Evolutionary conservation across 2,797 vertebrate genomes (phyloP).

Genomic region (Chiroxiphia lanceolata): DNA sequence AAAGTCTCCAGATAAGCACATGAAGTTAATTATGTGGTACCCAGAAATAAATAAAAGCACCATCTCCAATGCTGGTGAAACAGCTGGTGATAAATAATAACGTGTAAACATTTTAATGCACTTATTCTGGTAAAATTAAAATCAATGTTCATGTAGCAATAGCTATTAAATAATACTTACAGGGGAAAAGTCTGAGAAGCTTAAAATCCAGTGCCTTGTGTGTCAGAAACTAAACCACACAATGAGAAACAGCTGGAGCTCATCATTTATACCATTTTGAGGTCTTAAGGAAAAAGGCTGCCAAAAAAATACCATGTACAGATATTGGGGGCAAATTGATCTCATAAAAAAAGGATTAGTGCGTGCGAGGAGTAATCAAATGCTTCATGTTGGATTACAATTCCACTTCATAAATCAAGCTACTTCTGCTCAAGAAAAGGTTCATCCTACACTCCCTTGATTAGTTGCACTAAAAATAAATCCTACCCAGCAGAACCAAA

Average conservation of each 20-base stretch:
- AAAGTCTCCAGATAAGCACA: constrained; percentile 48
- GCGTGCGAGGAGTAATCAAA: constrained; percentile 31
- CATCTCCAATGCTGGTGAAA: background rate
- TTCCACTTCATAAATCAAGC: constrained; percentile 55
- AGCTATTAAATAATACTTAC: constrained; percentile 52
- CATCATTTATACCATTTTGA: constrained; percentile 44
- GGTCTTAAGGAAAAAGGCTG: constrained; percentile 41
- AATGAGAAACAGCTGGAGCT: constrained; percentile 38
- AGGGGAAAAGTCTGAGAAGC: constrained; percentile 3
- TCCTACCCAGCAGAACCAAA: background rate
- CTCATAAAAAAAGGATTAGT: constrained; percentile 59
- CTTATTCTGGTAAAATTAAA: constrained; percentile 64
- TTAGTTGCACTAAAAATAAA: constrained; percentile 44
- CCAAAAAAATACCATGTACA: constrained; percentile 32
- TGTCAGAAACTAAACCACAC: constrained; percentile 12
- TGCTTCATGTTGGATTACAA: constrained; percentile 48
- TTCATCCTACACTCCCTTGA: constrained; percentile 11
- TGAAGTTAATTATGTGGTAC: constrained; percentile 21
- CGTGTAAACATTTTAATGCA: constrained; percentile 37
- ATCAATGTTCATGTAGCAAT: constrained; percentile 39
- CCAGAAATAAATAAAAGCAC: constrained; percentile 55
- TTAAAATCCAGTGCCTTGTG: constrained; percentile 32
- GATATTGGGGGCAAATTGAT: constrained; percentile 36
- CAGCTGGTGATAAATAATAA: constrained; percentile 59
- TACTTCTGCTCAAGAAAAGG: constrained; percentile 20